phyloP scores from a whole-genome alignment of 2,113 vertebrate species.

The Egretta garzetta region DNA sequence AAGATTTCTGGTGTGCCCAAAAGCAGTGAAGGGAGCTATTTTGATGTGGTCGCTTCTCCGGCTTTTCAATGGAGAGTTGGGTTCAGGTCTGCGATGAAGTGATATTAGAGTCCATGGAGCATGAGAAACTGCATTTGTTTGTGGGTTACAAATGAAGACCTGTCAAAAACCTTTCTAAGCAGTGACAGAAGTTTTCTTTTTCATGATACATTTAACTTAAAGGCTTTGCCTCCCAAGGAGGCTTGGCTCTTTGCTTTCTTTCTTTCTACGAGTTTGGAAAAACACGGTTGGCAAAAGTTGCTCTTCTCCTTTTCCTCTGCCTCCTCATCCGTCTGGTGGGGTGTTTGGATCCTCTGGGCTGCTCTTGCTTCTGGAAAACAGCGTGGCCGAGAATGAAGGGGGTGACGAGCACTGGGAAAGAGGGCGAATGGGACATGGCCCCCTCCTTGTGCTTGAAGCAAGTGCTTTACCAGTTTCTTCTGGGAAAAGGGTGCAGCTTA shows the following conservation, averaged over 20 bases:
- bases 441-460: background rate
- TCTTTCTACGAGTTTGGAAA: background rate
- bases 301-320: background rate
- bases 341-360: background rate
- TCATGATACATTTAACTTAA: conserved; percentile 48
- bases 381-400: background rate
- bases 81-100: conserved; percentile 1
- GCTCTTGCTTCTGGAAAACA: background rate
- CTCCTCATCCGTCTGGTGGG: background rate
- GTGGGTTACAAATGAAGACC: conserved; percentile 62
- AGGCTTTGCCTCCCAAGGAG: background rate
- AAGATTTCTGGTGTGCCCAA: conserved; percentile 40
- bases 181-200: conserved; percentile 45
- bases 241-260: background rate
- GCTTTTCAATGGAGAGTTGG: conserved; percentile 4
- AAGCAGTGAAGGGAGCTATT: background rate
- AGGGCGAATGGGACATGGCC: background rate
- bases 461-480: background rate
- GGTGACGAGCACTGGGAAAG: background rate
- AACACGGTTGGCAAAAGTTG: background rate
- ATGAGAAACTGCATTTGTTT: conserved; percentile 62
- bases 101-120: conserved; percentile 37
- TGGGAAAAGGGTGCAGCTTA: background rate
- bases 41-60: background rate
- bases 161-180: conserved; percentile 64